Evolutionary conservation across 1,140 invertebrate genomes (phyloP).

Genomic region (Drosophila insularis): DNA sequence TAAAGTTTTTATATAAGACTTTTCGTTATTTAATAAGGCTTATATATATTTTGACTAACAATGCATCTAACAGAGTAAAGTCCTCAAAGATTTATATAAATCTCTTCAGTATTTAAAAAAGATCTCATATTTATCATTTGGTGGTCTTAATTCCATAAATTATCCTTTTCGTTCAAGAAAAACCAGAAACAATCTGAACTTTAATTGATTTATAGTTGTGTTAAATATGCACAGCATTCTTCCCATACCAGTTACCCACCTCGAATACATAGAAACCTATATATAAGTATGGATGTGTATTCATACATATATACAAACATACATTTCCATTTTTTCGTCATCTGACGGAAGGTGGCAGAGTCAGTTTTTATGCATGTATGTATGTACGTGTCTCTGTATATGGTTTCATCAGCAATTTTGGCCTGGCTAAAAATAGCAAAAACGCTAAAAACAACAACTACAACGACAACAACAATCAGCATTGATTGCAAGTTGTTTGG

Average conservation of each 20-base stretch:
- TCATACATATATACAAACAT: not conserved
- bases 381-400: constrained; percentile 42
- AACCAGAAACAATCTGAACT: not conserved
- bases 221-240: not conserved
- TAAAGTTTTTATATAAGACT: too few species aligned
- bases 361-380: not conserved
- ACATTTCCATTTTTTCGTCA: constrained; percentile 23
- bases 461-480: constrained; percentile 47
- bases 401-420: constrained; percentile 60
- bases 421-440: constrained; percentile 71
- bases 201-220: not conserved
- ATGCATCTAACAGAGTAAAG: too few species aligned
- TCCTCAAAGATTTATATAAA: too few species aligned
- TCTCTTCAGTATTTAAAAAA: too few species aligned
- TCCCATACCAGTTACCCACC: not conserved
- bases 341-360: constrained; percentile 60
- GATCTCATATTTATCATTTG: too few species aligned
- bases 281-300: too few species aligned
- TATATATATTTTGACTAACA: too few species aligned
- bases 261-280: too few species aligned
- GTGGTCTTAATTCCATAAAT: too few species aligned
- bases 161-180: not conserved
- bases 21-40: too few species aligned
- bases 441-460: constrained; percentile 31
- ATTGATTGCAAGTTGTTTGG: constrained; percentile 73